Evolutionary conservation across 2,797 vertebrate genomes (phyloP), one percentile per base, ranked within the genome.

Genomic region (Myripristis jacobus): DNA sequence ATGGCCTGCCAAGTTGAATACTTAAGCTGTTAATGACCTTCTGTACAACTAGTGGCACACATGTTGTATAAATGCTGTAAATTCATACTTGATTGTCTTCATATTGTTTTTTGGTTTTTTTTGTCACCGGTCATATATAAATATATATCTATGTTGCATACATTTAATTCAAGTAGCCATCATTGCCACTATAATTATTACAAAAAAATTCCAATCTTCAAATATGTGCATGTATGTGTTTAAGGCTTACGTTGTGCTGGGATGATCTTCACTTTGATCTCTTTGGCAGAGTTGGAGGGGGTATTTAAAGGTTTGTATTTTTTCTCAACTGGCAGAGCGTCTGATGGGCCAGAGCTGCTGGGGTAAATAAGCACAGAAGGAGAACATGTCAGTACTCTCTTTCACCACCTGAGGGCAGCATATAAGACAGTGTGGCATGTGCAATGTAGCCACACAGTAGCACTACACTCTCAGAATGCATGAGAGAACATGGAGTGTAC

Each of bases 201-300:
- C n/a, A n/a, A n/a, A n/a, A 21, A 25, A 36, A 19, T 41, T 13
- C 9, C 60, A 2, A 8, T 4, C 10, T n/a, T 27, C 2, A 2
- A 24, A 31, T n/a, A 27, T 8, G 15, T 51, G 36, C n/a, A 2
- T 7, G 2, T 3, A 9, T 3, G 13, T 38, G 44, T 4, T 27
- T 13, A 12, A 27, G 24, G 83, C 92, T 94, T 91, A 98, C 97
- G 97, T 29, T 97, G 97, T 0, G 97, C 92, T 0, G 97, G 97
- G 77, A 98, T 98, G 87, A 98, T 95, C 88, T 98, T 98, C 72
- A 98, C 96, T 95, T 98, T 98, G 88, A 98, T 98, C 85, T 99
- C 97, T 92, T 99, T 99, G 91, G 96, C 85, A 1, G 96, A 81
- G 47, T 98, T 99, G 0, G 96, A 95, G 0, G 96, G 95, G 0